phyloP scores from a whole-genome alignment of 2,888 invertebrate genomes.

The Cheilosia vulpina region DNA sequence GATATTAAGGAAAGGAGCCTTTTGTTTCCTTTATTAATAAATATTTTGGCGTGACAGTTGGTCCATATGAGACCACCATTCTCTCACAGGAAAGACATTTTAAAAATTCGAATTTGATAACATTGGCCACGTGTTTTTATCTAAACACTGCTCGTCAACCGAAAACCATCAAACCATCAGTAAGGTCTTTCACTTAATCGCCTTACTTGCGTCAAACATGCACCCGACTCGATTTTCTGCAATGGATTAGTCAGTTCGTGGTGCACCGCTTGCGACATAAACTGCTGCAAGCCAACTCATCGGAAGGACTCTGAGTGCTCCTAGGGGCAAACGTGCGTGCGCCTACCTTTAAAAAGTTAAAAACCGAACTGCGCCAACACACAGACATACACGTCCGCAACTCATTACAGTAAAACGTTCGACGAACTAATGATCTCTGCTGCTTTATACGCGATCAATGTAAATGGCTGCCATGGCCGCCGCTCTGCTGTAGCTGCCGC shows the following conservation, averaged over 20 bases:
- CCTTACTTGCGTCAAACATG: neutral
- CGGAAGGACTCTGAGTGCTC: no score
- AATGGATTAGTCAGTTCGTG: neutral
- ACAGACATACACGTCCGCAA: constrained; percentile 29
- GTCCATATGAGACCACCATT: no score
- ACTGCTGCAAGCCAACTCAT: neutral
- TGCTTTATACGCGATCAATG: constrained; percentile 66
- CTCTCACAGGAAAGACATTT: no score
- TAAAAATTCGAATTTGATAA: no score
- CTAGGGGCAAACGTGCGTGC: constrained; percentile 28
- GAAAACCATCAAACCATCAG: no score
- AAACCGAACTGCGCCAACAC: neutral
- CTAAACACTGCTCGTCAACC: no score
- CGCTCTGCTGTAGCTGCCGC: constrained; percentile 33
- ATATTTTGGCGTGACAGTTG: no score
- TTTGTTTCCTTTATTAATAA: no score
- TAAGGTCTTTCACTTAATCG: neutral
- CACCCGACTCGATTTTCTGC: neutral
- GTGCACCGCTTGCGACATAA: neutral
- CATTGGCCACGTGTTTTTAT: no score
- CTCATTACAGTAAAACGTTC: constrained; percentile 55
- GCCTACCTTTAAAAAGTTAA: neutral
- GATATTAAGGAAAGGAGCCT: no score
- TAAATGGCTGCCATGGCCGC: constrained; percentile 49
- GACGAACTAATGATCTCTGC: constrained; percentile 64